These are phyloP conservation scores for Ernsta delagoae DNA, from an alignment of 2,888 invertebrate species.

Conservation along the genomic window DNA sequence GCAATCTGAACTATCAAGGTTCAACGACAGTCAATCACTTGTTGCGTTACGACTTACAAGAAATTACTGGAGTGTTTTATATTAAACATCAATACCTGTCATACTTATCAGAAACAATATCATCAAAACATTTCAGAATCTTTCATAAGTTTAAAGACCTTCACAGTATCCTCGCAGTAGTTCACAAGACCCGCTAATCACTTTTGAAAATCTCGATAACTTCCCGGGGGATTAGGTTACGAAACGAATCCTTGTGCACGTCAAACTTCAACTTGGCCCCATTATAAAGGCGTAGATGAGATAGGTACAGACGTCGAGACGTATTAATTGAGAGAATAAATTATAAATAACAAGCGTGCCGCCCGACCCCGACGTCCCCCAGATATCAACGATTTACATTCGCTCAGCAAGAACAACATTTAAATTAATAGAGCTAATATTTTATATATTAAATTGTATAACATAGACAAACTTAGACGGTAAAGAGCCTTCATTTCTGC, in stretches of 20 bases:
- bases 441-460: constrained; percentile 13
- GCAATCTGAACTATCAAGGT: background rate
- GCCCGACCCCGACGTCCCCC: constrained; percentile 52
- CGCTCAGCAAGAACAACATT: constrained; percentile 25
- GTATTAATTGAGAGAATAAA: constrained; percentile 77
- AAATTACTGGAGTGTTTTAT: background rate
- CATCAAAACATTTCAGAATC: constrained; percentile 10
- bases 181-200: constrained; percentile 26
- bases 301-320: constrained; percentile 56
- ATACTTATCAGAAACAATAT: background rate
- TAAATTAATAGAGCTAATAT: constrained; percentile 26
- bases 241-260: constrained; percentile 37
- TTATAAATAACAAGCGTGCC: constrained; percentile 66
- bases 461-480: background rate
- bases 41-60: background rate
- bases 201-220: constrained; percentile 41
- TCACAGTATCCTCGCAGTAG: constrained; percentile 21
- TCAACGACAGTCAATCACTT: constrained; percentile 10
- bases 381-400: constrained; percentile 24
- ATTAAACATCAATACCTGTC: background rate
- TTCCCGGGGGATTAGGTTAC: constrained; percentile 34
- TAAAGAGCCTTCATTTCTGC: background rate
- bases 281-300: constrained; percentile 47
- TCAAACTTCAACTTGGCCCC: constrained; percentile 36
- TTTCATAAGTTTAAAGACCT: constrained; percentile 18